Evolutionary conservation across 2,797 vertebrate species (phyloP).

Genomic region (Ctenopoma multispine): DNA sequence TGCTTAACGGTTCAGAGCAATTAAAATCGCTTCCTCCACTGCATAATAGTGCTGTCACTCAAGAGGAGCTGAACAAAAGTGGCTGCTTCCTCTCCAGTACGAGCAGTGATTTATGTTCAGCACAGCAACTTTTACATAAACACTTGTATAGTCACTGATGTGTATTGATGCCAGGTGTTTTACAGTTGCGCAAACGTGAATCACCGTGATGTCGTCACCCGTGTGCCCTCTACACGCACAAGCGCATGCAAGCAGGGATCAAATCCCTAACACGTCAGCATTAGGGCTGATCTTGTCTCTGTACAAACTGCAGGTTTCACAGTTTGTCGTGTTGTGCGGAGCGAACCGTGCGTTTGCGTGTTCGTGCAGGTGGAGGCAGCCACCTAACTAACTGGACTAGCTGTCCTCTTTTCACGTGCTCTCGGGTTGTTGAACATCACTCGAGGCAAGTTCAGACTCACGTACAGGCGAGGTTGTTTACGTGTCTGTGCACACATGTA

Average conservation of each 20-base stretch:
- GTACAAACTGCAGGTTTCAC: neutral
- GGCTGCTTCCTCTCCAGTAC: neutral
- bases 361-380: neutral
- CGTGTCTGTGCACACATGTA: slow-evolving; percentile 1
- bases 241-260: neutral
- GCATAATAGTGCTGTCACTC: neutral
- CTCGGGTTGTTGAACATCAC: slow-evolving; percentile 19
- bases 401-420: neutral
- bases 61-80: slow-evolving; percentile 8
- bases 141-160: neutral
- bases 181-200: slow-evolving; percentile 11
- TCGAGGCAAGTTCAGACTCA: slow-evolving; percentile 31
- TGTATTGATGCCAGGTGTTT: slow-evolving; percentile 15
- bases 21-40: neutral
- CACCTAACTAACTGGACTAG: too few relatives aligned
- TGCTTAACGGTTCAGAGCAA: neutral
- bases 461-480: slow-evolving; percentile 21
- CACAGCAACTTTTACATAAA: slow-evolving; percentile 10
- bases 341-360: neutral
- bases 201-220: neutral
- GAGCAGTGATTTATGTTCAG: neutral
- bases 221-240: neutral
- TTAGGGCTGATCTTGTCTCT: neutral
- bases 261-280: neutral
- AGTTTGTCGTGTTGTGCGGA: neutral